Evolutionary conservation across 2,888 invertebrate genomes (phyloP).

Genomic region (Tuberolachnus salignus): DNA sequence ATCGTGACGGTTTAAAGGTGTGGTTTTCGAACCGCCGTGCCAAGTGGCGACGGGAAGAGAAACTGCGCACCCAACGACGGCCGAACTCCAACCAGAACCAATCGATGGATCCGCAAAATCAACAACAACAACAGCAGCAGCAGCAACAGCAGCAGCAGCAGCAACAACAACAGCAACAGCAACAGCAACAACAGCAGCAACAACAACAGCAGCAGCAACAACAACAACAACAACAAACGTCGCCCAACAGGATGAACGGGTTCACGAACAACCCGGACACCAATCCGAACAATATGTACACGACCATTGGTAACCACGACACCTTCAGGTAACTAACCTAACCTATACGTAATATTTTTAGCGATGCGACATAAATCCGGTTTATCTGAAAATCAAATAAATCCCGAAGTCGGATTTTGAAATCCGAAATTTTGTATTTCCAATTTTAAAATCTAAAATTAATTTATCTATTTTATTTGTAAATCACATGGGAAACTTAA

Average conservation of each 20-base stretch:
- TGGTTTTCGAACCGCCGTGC: constrained; percentile 99
- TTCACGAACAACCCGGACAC: constrained; percentile 67
- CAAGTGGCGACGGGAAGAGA: constrained; percentile 99
- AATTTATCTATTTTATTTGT: too few species aligned
- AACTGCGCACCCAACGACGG: constrained; percentile 82
- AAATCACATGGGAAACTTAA: too few species aligned
- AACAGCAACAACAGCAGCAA: constrained; percentile 62
- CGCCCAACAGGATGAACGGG: constrained; percentile 65
- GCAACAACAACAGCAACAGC: constrained; percentile 62
- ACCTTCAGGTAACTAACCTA: constrained; percentile 74
- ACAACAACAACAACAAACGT: constrained; percentile 60
- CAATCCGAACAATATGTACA: constrained; percentile 68
- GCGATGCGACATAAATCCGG: too few species aligned
- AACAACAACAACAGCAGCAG: constrained; percentile 61
- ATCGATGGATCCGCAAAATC: constrained; percentile 63
- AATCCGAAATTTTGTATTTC: too few species aligned
- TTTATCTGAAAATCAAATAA: too few species aligned
- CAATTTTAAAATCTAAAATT: too few species aligned
- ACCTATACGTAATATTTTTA: too few species aligned
- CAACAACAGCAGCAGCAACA: constrained; percentile 60
- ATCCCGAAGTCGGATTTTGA: too few species aligned
- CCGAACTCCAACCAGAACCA: constrained; percentile 63
- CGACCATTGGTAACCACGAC: constrained; percentile 63
- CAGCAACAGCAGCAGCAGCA: constrained; percentile 57
- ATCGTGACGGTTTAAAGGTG: constrained; percentile 70